These are phyloP conservation scores for Elysia crispata DNA, from an alignment of 2,888 invertebrate genomes.

Conservation along the genomic window DNA sequence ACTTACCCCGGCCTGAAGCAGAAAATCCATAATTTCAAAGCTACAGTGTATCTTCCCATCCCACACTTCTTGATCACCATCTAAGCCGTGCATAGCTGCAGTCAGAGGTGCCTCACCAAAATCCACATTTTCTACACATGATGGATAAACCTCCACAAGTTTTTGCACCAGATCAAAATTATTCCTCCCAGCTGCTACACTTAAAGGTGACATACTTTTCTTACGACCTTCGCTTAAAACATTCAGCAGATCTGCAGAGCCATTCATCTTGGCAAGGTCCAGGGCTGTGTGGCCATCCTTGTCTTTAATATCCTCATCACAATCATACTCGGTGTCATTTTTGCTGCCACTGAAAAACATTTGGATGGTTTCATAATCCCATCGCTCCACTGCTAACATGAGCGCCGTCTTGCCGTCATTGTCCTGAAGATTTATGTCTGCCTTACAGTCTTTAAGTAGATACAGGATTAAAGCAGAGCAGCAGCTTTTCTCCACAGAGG, in stretches of 20 bases:
- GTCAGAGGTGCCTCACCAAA: slow-evolving; percentile 26
- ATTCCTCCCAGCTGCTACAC: slow-evolving; percentile 13
- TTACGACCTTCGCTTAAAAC: not conserved
- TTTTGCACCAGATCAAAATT: slow-evolving; percentile 17
- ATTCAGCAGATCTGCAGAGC: slow-evolving; percentile 22
- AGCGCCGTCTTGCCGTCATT: too few species aligned
- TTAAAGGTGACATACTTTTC: not conserved
- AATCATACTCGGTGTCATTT: too few species aligned
- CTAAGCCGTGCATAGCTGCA: slow-evolving; percentile 5
- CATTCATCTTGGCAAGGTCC: slow-evolving; percentile 34
- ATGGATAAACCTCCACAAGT: slow-evolving; percentile 22
- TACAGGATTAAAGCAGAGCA: too few species aligned
- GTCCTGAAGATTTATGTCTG: too few species aligned
- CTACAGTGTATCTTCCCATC: not conserved
- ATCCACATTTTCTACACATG: not conserved
- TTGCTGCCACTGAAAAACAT: too few species aligned
- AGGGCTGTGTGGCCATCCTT: slow-evolving; percentile 7
- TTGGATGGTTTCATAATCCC: too few species aligned
- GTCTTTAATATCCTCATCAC: slow-evolving; percentile 19
- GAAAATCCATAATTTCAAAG: slow-evolving; percentile 11
- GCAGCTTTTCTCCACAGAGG: too few species aligned
- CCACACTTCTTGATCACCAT: not conserved
- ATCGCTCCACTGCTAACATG: too few species aligned
- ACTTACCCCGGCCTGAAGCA: slow-evolving; percentile 22
- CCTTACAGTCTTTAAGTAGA: too few species aligned